Conservation (phyloP, 1,140 invertebrate species). For the Tetramorium parvispinum region DNA sequence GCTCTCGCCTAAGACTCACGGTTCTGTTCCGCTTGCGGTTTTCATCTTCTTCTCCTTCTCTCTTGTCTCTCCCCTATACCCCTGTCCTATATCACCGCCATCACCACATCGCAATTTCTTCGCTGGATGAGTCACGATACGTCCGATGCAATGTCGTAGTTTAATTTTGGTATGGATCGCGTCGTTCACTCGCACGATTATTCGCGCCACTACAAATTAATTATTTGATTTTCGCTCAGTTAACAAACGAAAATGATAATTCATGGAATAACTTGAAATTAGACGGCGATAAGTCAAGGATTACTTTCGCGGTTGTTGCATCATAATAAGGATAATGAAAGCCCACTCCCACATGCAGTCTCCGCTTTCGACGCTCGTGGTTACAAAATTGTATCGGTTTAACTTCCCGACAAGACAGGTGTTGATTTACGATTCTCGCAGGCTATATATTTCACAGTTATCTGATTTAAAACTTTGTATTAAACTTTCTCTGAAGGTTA, state of each 20-base stretch:
- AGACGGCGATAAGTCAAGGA: not conserved
- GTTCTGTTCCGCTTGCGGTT: slow-evolving; percentile 59
- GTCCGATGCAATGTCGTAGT: slow-evolving; percentile 33
- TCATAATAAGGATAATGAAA: slow-evolving; percentile 19
- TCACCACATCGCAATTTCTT: slow-evolving; percentile 33
- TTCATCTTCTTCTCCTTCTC: slow-evolving; percentile 50
- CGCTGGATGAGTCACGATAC: slow-evolving; percentile 55
- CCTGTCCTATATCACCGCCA: not conserved
- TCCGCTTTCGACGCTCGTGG: not conserved
- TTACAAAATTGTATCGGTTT: slow-evolving; percentile 50
- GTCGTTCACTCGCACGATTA: slow-evolving; percentile 11
- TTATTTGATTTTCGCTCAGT: slow-evolving; percentile 15
- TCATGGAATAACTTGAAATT: slow-evolving; percentile 28
- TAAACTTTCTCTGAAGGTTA: slow-evolving; percentile 59
- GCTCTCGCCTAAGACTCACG: slow-evolving; percentile 71
- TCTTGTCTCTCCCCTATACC: not conserved
- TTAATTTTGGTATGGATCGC: slow-evolving; percentile 39
- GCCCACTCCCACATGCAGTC: not conserved
- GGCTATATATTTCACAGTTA: slow-evolving; percentile 58
- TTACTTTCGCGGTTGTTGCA: not conserved
- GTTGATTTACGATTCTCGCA: slow-evolving; percentile 58
- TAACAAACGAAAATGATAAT: slow-evolving; percentile 7
- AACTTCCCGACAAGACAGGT: slow-evolving; percentile 47
- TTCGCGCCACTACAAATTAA: slow-evolving; percentile 62
- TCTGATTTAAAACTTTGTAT: slow-evolving; percentile 62